A percentile compares a stretch with the other conserved stretches of the same genome.
phyloP scores from a whole-genome alignment of 2,888 invertebrate genomes.

The Tiphia femorata region DNA sequence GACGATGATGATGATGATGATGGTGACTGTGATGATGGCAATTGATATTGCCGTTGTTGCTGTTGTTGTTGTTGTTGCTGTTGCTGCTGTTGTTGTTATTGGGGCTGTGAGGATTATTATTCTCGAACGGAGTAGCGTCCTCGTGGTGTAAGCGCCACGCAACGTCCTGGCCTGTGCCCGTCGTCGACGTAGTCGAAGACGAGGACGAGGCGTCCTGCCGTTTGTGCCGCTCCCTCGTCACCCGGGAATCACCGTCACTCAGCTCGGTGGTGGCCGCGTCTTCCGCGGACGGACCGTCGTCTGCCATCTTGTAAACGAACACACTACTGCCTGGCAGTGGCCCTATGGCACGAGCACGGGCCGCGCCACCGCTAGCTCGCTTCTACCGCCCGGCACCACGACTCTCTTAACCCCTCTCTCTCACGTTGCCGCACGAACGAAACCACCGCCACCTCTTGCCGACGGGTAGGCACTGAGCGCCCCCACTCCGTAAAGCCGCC shows the following conservation, averaged over 20 bases:
- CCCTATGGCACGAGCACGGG: conserved; percentile 48
- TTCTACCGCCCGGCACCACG: conserved; percentile 40
- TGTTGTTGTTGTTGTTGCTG: conserved; percentile 3
- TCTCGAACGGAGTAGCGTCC: conserved; percentile 12
- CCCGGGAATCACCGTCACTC: conserved; percentile 44
- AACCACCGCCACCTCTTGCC: conserved; percentile 44
- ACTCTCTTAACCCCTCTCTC: conserved; percentile 39
- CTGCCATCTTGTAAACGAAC: conserved; percentile 83
- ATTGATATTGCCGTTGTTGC: neutral
- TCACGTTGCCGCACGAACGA: conserved; percentile 30
- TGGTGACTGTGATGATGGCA: conserved; percentile 15
- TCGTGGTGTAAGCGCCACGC: conserved; percentile 27
- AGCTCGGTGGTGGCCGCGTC: conserved; percentile 72
- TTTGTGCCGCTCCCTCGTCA: conserved; percentile 57
- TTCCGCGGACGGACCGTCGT: conserved; percentile 79
- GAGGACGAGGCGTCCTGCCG: conserved; percentile 38
- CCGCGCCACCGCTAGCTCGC: conserved; percentile 45
- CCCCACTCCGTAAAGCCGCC: conserved; percentile 27
- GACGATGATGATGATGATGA: conserved; percentile 19
- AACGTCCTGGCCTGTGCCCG: conserved; percentile 29
- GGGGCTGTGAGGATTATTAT: neutral
- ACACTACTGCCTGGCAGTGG: conserved; percentile 71
- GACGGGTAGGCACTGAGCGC: conserved; percentile 38
- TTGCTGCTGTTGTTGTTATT: conserved; percentile 5
- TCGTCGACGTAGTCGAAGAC: conserved; percentile 14